Base-by-base conservation (phyloP, 2,113 vertebrate species). In the Cyphomyrus discorhynchus region DNA sequence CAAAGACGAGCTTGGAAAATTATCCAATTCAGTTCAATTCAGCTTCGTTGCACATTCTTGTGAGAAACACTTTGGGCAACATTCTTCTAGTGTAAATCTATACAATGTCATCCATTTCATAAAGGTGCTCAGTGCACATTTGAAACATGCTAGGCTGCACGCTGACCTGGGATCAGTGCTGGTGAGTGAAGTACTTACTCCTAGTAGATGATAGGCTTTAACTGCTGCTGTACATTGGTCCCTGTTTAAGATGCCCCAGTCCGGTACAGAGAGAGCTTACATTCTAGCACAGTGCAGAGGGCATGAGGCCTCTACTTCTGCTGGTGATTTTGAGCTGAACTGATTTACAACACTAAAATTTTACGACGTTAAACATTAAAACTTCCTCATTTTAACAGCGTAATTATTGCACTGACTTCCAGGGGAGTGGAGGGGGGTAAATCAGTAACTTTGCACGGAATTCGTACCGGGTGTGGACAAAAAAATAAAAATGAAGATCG, bases 161-260 rank as follows among this genome's bases (percentile, higher is more conserved):
- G 1, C 45, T 42, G 31, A 52, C 47, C 66, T 77, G n/a, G 27
- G 66, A 53, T 89, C 46, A 77, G 58, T 74, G 42, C 46, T 66
- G 31, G 7, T 46, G 53, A 35, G 49, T 9, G 21, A 17, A 86
- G 49, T 31, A 53, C 9, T 35, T 27, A n/a, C 27, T 17, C 87
- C 24, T 31, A 27, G 87, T 39, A 42, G 53, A 92, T n/a, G 83
- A 85, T n/a, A 87, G 11, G 86, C 62, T 88, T 88, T 50, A 82
- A 47, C 45, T 49, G 46, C 1, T 39, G 91, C 89, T 1, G 92
- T 85, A 66, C 35, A 92, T 93, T 93, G 90, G 94, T 92, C 93
- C 92, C 87, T 42, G 4, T 89, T 62, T 56, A 84, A 49, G 27
- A 80, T 49, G 45, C n/a, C 39, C 17, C 49, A 46, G 19, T 13